A percentile compares a stretch with the other conserved stretches of the same genome.
Conservation (phyloP, 23 tunicate species). For the Halocynthia aurantium region DNA sequence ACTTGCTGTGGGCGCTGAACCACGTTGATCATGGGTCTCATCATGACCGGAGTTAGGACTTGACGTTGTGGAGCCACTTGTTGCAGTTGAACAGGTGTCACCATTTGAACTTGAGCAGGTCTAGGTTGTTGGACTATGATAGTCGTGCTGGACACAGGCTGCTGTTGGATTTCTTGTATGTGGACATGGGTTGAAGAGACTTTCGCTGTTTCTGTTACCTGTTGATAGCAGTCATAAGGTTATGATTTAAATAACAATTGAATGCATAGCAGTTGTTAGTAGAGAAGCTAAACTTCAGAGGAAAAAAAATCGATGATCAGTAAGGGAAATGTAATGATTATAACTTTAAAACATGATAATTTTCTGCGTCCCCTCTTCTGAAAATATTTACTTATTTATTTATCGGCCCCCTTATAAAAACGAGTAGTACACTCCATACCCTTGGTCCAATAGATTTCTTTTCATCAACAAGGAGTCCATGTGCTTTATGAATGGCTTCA, state of each 20-base stretch:
- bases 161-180: no score
- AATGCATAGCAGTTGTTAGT: not conserved
- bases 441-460: conserved; percentile 78
- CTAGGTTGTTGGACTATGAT: not conserved
- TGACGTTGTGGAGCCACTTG: not conserved
- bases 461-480: conserved; percentile 68
- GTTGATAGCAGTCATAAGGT: no score
- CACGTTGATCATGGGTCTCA: conserved; percentile 73
- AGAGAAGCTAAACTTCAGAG: not conserved
- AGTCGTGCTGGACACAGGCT: not conserved
- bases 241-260: no score
- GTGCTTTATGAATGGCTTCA: conserved; percentile 73
- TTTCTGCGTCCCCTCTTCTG: no score
- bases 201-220: no score
- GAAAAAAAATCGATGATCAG: no score
- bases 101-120: conserved; percentile 3
- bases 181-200: no score
- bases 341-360: no score
- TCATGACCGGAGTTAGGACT: conserved; percentile 58
- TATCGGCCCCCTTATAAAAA: no score
- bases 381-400: no score
- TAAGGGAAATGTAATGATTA: no score
- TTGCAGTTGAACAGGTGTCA: conserved; percentile 9
- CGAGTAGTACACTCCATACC: conserved; percentile 9
- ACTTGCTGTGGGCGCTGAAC: conserved; percentile 68